Conservation (phyloP, 2,113 vertebrate genomes). For the Nansenia antarctica region DNA sequence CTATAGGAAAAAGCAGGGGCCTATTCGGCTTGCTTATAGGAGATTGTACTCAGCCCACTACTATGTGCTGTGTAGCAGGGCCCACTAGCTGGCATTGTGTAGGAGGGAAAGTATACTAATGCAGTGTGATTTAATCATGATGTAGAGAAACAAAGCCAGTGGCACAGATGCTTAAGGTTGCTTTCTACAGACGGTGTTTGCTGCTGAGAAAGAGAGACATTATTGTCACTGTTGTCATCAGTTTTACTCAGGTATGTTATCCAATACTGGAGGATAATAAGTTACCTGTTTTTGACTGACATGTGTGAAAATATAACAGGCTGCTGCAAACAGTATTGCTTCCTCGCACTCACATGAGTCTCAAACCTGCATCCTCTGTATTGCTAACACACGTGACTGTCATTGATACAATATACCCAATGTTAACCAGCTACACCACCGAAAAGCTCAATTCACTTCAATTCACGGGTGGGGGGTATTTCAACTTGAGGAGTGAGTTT, state of each 20-base stretch:
- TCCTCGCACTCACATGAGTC: too few species aligned
- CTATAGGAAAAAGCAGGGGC: not conserved
- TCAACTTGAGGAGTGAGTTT: too few species aligned
- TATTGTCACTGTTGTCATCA: not conserved
- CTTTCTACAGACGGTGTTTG: not conserved
- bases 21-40: not conserved
- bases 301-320: not conserved
- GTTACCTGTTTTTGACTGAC: slow-evolving; percentile 12
- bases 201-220: not conserved
- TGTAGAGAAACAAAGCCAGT: not conserved
- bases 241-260: not conserved
- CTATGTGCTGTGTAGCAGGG: not conserved
- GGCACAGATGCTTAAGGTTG: not conserved
- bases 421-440: too few species aligned
- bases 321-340: not conserved
- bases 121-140: not conserved
- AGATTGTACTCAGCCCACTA: not conserved
- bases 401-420: too few species aligned
- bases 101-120: not conserved
- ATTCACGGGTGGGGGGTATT: too few species aligned
- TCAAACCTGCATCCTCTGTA: too few species aligned
- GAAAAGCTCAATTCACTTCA: too few species aligned
- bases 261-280: slow-evolving; percentile 1
- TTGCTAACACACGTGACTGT: too few species aligned
- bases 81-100: not conserved